These are phyloP conservation scores for Sprattus sprattus DNA, from an alignment of 2,113 vertebrate species.

Conservation along the genomic window DNA sequence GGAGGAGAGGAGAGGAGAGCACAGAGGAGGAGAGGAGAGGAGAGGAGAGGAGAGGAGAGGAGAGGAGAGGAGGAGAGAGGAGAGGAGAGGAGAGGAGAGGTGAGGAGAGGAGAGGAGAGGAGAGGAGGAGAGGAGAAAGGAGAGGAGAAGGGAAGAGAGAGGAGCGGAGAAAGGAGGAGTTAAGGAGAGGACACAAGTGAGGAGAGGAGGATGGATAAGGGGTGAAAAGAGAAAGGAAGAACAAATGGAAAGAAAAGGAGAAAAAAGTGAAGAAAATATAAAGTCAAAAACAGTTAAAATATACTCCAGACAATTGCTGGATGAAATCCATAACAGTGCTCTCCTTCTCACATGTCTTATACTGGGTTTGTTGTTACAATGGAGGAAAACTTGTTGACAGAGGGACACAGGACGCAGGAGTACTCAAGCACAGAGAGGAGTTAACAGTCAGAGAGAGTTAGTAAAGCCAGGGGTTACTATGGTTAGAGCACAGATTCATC, in stretches of 20 bases:
- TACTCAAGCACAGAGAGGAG: background rate
- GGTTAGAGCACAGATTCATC: too few relatives aligned
- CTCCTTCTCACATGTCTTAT: background rate
- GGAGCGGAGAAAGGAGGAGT: too few relatives aligned
- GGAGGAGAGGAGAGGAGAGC: background rate
- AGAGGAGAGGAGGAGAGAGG: background rate
- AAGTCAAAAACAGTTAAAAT: background rate
- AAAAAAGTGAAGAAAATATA: too few relatives aligned
- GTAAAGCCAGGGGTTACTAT: background rate
- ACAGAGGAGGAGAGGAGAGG: background rate
- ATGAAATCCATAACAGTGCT: background rate
- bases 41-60: background rate
- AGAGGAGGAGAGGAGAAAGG: too few relatives aligned
- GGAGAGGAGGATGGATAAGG: background rate
- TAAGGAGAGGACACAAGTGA: background rate
- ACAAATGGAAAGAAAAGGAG: background rate
- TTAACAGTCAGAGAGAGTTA: conserved; percentile 2
- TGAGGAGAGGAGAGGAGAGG: background rate
- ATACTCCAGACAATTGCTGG: background rate
- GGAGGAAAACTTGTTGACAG: background rate
- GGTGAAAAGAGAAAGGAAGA: background rate
- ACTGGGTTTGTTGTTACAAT: background rate
- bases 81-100: background rate
- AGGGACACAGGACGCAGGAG: background rate
- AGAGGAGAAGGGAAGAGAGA: too few relatives aligned